These are phyloP conservation scores for Cladopsammia gracilis DNA, from an alignment of 64 coral and sea anemone genomes.

Conservation along the genomic window DNA sequence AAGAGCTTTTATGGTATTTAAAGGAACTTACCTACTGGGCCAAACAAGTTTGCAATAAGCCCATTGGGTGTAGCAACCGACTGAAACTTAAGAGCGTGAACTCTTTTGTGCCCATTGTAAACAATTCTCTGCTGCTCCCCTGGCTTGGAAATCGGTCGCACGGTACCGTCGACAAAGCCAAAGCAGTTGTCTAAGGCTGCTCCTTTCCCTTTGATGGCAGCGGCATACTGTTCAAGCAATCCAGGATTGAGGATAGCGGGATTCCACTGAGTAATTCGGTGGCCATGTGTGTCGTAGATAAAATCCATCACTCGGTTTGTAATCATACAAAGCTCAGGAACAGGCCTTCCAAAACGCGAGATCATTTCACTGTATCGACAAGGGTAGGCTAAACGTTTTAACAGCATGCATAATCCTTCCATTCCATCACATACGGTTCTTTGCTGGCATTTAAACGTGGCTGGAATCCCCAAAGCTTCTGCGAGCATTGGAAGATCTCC, in stretches of 20 bases:
- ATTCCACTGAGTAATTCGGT: constrained; percentile 26
- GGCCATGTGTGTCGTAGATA: neutral
- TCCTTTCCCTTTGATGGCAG: neutral
- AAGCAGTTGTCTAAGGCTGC: neutral
- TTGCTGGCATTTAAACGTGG: neutral
- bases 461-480: neutral
- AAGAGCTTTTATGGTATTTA: no score
- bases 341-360: constrained; percentile 6
- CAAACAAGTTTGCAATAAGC: no score
- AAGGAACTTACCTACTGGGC: no score
- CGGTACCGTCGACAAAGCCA: neutral
- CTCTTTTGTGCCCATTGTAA: constrained; percentile 6
- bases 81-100: neutral
- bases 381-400: neutral
- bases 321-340: neutral
- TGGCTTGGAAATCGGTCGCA: neutral
- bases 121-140: neutral
- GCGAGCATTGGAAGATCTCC: neutral
- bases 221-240: constrained; percentile 3
- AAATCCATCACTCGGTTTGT: neutral
- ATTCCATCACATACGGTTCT: neutral
- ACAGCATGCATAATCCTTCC: neutral
- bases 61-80: neutral
- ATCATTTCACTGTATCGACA: neutral
- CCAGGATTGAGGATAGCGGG: neutral